Percentiles rank a stretch among this genome's conserved stretches.
phyloP scores from a whole-genome alignment of 2,113 vertebrate genomes.

The Pteronura brasiliensis region DNA sequence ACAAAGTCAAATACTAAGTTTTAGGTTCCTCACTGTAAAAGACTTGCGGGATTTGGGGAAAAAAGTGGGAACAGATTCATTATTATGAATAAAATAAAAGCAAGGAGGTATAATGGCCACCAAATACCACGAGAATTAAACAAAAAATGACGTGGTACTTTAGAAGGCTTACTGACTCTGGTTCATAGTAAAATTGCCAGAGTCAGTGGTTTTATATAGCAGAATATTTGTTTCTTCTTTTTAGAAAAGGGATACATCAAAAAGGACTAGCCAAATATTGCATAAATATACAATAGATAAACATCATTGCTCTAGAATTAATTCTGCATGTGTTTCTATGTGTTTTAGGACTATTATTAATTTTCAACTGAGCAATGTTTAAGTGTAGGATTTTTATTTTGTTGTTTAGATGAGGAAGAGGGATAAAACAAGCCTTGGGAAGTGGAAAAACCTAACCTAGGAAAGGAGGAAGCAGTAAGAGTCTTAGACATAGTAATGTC shows the following conservation, averaged over 20 bases:
- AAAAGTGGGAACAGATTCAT: not conserved
- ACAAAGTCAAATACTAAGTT: constrained; percentile 25
- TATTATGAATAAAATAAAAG: constrained; percentile 21
- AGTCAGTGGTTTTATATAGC: not conserved
- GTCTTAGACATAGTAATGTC: not conserved
- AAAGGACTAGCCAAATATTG: not conserved
- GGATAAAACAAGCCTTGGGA: not conserved
- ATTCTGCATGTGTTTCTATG: not conserved
- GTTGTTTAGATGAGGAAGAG: not conserved
- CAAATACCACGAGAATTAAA: constrained; percentile 7
- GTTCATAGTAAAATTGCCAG: not conserved
- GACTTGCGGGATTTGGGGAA: not conserved
- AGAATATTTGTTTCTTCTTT: not conserved
- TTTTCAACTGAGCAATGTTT: constrained; percentile 6
- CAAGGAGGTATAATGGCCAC: not conserved
- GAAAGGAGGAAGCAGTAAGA: not conserved
- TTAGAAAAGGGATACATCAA: not conserved
- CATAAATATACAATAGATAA: not conserved
- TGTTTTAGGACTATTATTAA: not conserved
- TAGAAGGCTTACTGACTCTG: not conserved
- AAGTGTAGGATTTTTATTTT: not conserved
- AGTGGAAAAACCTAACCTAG: not conserved
- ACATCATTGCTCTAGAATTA: not conserved
- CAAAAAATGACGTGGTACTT: not conserved
- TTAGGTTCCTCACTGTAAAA: constrained; percentile 18